Base-by-base conservation (phyloP, 1,140 invertebrate genomes). In the Zaprionus tsacasi region DNA sequence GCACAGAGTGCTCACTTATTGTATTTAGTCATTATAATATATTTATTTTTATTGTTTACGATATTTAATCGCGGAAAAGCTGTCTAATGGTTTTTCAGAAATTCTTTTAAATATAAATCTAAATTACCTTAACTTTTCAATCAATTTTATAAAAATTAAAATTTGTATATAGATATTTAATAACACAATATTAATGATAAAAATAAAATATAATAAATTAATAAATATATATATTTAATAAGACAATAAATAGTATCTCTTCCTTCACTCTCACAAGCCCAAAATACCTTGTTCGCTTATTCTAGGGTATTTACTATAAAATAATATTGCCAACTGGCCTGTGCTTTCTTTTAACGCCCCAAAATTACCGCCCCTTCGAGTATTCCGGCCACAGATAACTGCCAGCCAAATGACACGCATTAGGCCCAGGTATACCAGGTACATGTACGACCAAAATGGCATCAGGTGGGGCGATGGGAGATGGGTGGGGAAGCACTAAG, bases 381-480 rank as follows among this genome's bases (percentile, higher is more conserved):
- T 63, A 78, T 78, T 76, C 68, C 57, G 65, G 56, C 68, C 64
- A 12, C 80, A 85, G 82, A 85, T 86, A 85, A 86, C 82, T 81
- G 79, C 67, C 82, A 67, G 57, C 82, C 82, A 86, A 86, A 86
- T 79, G 82, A 73, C 72, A 79, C 67, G 76, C 76, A 87, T 86
- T 86, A 87, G 79, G 65, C 82, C 66, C 71, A 78, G 70, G 70
- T 81, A 72, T 63, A 65, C 35, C 27, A 15, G 13, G 35, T 30
- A 57, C 52, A 33, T 25, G 17, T 43, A 54, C 21, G 54, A 13
- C 38, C 40, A 56, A n/a, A n/a, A 30, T 30, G 27, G 6, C 13
- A 40, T 6, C 38, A 30, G 33, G 27, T 58, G 15, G 21, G 35
- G 30, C 12, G 36, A 38, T 30, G 12, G 43, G 27, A 30, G 0